Base-by-base conservation (phyloP, 2,888 invertebrate genomes). In the Eucriotettix oculatus region DNA sequence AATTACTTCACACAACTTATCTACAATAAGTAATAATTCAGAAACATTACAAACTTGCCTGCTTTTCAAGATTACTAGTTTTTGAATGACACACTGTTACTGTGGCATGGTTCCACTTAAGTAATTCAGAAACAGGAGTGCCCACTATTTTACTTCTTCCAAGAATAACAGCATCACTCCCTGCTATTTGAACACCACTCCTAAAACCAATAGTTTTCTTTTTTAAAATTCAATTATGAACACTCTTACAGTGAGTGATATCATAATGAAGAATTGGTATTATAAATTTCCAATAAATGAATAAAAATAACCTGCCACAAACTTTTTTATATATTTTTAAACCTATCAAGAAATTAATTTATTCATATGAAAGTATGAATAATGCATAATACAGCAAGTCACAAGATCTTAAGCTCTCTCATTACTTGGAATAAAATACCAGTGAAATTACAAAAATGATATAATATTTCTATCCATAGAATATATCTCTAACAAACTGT, bases 111-210 rank as follows among this genome's bases (percentile, higher is more conserved):
- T 93, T 84, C 97, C 97, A 98, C 73, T 94, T 91, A 48, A 99
- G 80, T 42, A 99, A 78, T 73, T 96, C 94, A 0, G 96, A 82
- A 64, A 89, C 90, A 0, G 99, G 99, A 0, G 95, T 91, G 54
- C 99, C 99, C 1, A 99, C 96, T 70, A 99, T 98, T 75, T 96
- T 95, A 72, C 96, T 97, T 66, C 99, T 81, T 1, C 99, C 99
- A 52, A 99, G 73, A 16, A 99, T 96, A 5, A 98, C 97, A 2
- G 92, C 96, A 64, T 81, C 80, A 61, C 88, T 85, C 9, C 97
- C 96, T 52, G 82, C 80, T 58, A 96, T 86, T 65, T 80, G 67
- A 0, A 87, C 79, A 1, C 90, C 91, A 56, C 85, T 83, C 64
- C 84, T 77, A 63, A 16, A 65, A 63, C 2, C 10, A 48, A 16